A percentile compares a stretch with the other conserved stretches of the same genome.
Evolutionary conservation across 1,140 invertebrate genomes (phyloP).

Genomic region (Drosophila nasuta): DNA sequence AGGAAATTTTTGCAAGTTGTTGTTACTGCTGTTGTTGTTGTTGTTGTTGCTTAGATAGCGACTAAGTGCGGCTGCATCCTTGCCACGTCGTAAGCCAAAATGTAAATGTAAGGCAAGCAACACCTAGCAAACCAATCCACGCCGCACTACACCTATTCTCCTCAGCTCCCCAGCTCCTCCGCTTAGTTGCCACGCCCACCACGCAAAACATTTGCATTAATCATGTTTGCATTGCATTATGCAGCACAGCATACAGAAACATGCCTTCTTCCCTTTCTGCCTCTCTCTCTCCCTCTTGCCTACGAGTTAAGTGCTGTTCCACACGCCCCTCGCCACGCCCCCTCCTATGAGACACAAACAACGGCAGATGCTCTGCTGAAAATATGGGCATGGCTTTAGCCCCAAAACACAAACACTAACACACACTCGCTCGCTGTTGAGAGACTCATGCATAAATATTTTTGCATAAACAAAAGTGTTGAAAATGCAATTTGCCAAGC

Average conservation of each 20-base stretch:
- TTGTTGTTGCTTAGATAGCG: constrained; percentile 62
- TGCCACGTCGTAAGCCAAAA: constrained; percentile 68
- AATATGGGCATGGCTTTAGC: constrained; percentile 55
- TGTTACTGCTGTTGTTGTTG: constrained; percentile 27
- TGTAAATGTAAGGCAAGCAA: constrained; percentile 79
- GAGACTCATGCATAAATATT: constrained; percentile 56
- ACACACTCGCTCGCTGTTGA: constrained; percentile 10
- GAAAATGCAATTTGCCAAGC: constrained; percentile 75
- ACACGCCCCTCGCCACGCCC: background rate
- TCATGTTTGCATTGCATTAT: constrained; percentile 82
- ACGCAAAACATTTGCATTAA: constrained; percentile 83
- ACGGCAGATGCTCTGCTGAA: constrained; percentile 21
- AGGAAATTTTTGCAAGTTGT: constrained; percentile 19
- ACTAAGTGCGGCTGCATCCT: constrained; percentile 75
- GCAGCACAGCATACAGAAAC: constrained; percentile 65
- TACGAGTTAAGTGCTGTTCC: constrained; percentile 31
- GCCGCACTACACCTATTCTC: background rate
- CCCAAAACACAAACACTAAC: constrained; percentile 20
- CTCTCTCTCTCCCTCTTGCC: background rate
- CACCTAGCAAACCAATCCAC: constrained; percentile 46
- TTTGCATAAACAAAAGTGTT: constrained; percentile 82
- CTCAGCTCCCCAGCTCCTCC: background rate
- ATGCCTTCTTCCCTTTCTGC: constrained; percentile 2
- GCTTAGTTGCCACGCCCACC: constrained; percentile 60
- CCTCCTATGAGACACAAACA: constrained; percentile 26